A percentile compares a stretch with the other conserved stretches of the same genome.
Conservation (phyloP, 2,888 invertebrate species). For the Heliconius ethilla region DNA sequence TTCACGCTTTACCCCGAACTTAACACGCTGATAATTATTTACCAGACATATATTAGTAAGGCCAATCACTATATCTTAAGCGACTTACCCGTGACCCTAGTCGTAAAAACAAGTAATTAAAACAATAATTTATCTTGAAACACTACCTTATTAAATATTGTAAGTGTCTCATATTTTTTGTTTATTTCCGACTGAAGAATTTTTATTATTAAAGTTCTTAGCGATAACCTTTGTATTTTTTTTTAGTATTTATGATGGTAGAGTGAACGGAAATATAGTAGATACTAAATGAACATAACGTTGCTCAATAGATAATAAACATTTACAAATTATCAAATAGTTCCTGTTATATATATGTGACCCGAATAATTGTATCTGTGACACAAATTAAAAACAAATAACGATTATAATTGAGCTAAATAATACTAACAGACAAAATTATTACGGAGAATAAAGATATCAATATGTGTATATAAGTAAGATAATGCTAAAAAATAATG, state of each 20-base stretch:
- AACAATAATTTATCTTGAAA: not conserved
- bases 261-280: not conserved
- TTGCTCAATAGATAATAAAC: constrained; percentile 12
- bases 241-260: not conserved
- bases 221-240: constrained; percentile 2
- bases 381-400: constrained; percentile 3
- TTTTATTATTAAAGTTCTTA: not conserved
- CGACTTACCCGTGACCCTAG: not conserved
- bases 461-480: not conserved
- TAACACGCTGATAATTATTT: not conserved
- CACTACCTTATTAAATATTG: not conserved
- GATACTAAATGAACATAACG: not conserved
- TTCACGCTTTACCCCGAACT: not conserved
- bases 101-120: not conserved
- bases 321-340: not conserved
- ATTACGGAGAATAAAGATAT: not conserved
- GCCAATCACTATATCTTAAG: not conserved
- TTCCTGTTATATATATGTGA: constrained; percentile 6
- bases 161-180: not conserved
- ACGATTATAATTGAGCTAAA: not conserved
- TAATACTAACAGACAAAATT: not conserved
- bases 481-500: too few species aligned
- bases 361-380: constrained; percentile 10
- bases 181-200: not conserved
- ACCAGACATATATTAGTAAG: not conserved